Evolutionary conservation across 2,888 invertebrate species (phyloP).

Genomic region (Aleiodes leptofemur): DNA sequence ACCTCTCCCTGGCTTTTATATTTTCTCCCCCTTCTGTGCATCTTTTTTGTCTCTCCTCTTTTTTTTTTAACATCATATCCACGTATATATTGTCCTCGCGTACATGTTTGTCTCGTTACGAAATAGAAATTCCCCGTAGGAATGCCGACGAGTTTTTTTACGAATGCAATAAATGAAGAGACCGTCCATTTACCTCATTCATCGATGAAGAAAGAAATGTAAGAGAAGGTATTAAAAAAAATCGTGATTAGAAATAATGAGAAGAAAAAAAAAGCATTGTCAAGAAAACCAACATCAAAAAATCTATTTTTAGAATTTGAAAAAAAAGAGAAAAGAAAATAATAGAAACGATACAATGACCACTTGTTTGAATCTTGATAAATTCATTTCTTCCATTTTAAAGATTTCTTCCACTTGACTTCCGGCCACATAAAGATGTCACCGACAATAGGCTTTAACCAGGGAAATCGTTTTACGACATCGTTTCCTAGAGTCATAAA

Average conservation of each 20-base stretch:
- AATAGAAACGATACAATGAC: background rate
- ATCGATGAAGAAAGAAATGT: background rate
- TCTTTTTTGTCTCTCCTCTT: background rate
- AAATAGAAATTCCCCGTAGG: conserved; percentile 67
- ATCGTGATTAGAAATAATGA: conserved; percentile 1
- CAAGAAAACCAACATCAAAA: background rate
- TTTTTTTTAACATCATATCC: background rate
- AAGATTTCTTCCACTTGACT: conserved; percentile 36
- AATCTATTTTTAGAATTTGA: background rate
- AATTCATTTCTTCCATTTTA: background rate
- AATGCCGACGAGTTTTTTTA: conserved; percentile 64
- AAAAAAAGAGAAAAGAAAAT: conserved; percentile 11
- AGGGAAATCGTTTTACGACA: conserved; percentile 41
- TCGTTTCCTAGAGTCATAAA: conserved; percentile 38
- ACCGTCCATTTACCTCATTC: conserved; percentile 19
- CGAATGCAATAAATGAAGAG: conserved; percentile 59
- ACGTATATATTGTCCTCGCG: conserved; percentile 17
- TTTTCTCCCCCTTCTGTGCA: background rate
- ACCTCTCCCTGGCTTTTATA: conserved; percentile 4
- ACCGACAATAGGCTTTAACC: conserved; percentile 38
- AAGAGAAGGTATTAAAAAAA: background rate
- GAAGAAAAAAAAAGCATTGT: background rate
- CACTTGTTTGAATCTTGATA: conserved; percentile 34
- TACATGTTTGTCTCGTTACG: conserved; percentile 55
- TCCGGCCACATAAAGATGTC: conserved; percentile 40